Percentiles rank a stretch among this genome's conserved stretches.
These are phyloP conservation scores for Schlechtendalia chinensis DNA, from an alignment of 1,140 invertebrate species.

Conservation along the genomic window DNA sequence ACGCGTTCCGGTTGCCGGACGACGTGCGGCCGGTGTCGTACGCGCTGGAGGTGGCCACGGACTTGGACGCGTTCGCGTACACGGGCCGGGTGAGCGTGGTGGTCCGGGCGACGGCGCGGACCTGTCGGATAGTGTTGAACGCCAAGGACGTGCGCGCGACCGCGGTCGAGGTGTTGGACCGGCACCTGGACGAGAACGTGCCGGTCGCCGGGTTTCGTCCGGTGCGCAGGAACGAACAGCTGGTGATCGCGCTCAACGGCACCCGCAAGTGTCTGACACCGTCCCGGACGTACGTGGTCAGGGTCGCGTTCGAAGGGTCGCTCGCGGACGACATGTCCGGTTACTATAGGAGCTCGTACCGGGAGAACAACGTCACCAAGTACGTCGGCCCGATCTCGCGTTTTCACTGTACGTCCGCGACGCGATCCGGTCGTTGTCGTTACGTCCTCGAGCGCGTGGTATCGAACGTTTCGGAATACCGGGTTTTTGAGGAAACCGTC, in stretches of 20 bases:
- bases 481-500: too few species aligned
- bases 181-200: not conserved
- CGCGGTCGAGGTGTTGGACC: not conserved
- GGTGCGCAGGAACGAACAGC: not conserved
- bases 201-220: not conserved
- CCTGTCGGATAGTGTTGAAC: constrained; percentile 12
- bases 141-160: not conserved
- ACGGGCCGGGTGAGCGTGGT: constrained; percentile 2
- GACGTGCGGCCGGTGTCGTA: constrained; percentile 23
- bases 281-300: not conserved
- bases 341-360: constrained; percentile 50
- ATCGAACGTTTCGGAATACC: too few species aligned
- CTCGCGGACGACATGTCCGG: constrained; percentile 50
- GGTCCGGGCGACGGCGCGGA: not conserved
- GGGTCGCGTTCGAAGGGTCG: constrained; percentile 8
- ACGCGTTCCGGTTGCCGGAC: constrained; percentile 10
- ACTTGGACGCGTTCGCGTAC: constrained; percentile 3
- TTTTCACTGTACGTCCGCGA: too few species aligned
- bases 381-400: not conserved
- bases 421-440: too few species aligned
- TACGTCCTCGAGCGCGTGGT: too few species aligned
- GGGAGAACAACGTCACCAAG: constrained; percentile 17
- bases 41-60: not conserved
- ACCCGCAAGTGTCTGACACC: not conserved
- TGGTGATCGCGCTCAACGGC: not conserved